Conservation (phyloP, 1,140 invertebrate genomes). For the Macrosteles quadrilineatus region DNA sequence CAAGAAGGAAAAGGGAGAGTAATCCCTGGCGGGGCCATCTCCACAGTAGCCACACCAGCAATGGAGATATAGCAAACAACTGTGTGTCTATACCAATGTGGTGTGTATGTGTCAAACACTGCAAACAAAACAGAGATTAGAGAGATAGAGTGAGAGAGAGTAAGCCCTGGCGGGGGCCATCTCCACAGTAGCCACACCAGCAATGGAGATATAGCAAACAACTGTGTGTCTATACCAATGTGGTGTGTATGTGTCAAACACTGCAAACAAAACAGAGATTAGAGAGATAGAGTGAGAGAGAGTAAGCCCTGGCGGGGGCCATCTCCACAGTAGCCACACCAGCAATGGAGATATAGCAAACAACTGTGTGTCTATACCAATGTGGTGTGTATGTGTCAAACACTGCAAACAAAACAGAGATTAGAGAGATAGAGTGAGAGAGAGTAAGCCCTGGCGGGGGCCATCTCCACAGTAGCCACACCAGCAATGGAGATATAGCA, state of each 20-base stretch:
- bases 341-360: slow-evolving; percentile 69
- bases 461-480: slow-evolving; percentile 66
- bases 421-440: too few relatives aligned
- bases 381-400: slow-evolving; percentile 66
- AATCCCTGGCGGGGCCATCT: slow-evolving; percentile 61
- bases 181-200: slow-evolving; percentile 67
- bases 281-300: too few relatives aligned
- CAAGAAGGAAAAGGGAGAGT: slow-evolving; percentile 54
- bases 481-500: slow-evolving; percentile 64
- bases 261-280: too few relatives aligned
- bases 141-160: too few relatives aligned
- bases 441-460: slow-evolving; percentile 57
- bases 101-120: slow-evolving; percentile 69
- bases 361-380: slow-evolving; percentile 81
- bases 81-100: slow-evolving; percentile 81
- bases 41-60: slow-evolving; percentile 67
- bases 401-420: too few relatives aligned
- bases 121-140: too few relatives aligned
- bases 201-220: slow-evolving; percentile 69
- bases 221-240: slow-evolving; percentile 78
- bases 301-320: slow-evolving; percentile 58
- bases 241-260: slow-evolving; percentile 69
- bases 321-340: slow-evolving; percentile 66
- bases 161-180: slow-evolving; percentile 59
- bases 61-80: slow-evolving; percentile 67